Percentiles rank a stretch among this genome's conserved stretches.
Evolutionary conservation across 2,888 invertebrate genomes (phyloP).

Genomic region (Thymelicus lineola): DNA sequence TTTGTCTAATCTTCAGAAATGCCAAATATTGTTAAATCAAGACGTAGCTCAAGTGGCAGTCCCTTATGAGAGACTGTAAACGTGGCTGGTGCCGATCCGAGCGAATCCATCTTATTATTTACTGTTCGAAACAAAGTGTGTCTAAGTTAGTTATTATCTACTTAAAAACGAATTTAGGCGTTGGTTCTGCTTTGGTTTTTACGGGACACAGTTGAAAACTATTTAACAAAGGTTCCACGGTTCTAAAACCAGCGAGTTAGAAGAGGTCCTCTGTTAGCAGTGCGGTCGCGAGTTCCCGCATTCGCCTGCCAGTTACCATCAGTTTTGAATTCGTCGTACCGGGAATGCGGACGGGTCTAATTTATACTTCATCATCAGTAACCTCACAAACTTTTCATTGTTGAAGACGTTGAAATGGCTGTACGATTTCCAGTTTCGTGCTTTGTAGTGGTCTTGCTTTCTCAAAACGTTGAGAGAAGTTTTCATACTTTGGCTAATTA

Average conservation of each 20-base stretch:
- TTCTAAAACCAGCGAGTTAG: constrained; percentile 17
- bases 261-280: constrained; percentile 28
- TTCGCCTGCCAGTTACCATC: constrained; percentile 24
- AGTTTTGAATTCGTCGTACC: constrained; percentile 24
- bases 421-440: not conserved
- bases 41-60: too few relatives aligned
- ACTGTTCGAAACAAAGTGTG: too few relatives aligned
- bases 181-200: constrained; percentile 22
- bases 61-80: too few relatives aligned
- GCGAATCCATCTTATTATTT: too few relatives aligned
- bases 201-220: constrained; percentile 20
- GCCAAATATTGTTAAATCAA: too few relatives aligned
- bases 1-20: too few relatives aligned
- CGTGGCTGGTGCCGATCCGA: too few relatives aligned
- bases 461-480: constrained; percentile 10
- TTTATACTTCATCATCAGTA: constrained; percentile 19
- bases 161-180: not conserved
- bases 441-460: constrained; percentile 1
- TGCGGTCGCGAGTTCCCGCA: constrained; percentile 23
- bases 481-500: not conserved
- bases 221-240: constrained; percentile 33
- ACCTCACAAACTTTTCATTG: constrained; percentile 24
- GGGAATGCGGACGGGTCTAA: constrained; percentile 18
- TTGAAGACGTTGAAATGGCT: not conserved
- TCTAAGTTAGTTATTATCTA: too few relatives aligned